Percentiles rank a stretch among this genome's conserved stretches.
These are phyloP conservation scores for Planiliza haematocheilus DNA, from an alignment of 2,113 vertebrate genomes.

Conservation along the genomic window DNA sequence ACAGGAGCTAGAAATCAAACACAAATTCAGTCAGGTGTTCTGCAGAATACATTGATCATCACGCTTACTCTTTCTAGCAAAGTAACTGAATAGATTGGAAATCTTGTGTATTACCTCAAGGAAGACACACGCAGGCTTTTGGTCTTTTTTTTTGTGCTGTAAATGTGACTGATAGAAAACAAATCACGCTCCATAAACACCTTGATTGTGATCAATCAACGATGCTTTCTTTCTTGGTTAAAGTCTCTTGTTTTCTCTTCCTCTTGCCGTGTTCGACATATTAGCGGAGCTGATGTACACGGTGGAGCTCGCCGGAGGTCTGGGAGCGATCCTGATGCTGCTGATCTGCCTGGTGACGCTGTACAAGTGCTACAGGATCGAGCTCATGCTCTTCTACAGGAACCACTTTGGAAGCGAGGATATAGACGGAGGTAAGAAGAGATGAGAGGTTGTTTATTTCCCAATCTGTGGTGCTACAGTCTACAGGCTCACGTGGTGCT, in stretches of 20 bases:
- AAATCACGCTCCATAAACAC: too few species aligned
- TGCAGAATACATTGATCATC: too few species aligned
- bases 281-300: conserved; percentile 96
- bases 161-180: too few species aligned
- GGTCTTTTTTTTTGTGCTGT: not conserved
- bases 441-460: too few species aligned
- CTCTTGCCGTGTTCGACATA: conserved; percentile 7
- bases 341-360: conserved; percentile 94
- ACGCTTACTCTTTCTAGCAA: not conserved
- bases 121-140: too few species aligned
- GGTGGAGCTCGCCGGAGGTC: conserved; percentile 95
- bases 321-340: conserved; percentile 96
- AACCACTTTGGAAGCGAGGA: conserved; percentile 98
- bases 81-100: conserved; percentile 13
- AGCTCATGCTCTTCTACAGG: conserved; percentile 99
- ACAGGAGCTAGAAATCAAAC: too few species aligned
- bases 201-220: too few species aligned
- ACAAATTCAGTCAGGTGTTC: too few species aligned
- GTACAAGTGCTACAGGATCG: conserved; percentile 98
- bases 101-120: not conserved
- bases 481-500: too few species aligned
- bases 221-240: not conserved
- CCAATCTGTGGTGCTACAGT: too few species aligned
- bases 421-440: conserved; percentile 91
- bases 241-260: too few species aligned